Evolutionary conservation across 2,113 vertebrate species (phyloP), one percentile per base, ranked within the genome.

Genomic region (Asarcornis scutulata): DNA sequence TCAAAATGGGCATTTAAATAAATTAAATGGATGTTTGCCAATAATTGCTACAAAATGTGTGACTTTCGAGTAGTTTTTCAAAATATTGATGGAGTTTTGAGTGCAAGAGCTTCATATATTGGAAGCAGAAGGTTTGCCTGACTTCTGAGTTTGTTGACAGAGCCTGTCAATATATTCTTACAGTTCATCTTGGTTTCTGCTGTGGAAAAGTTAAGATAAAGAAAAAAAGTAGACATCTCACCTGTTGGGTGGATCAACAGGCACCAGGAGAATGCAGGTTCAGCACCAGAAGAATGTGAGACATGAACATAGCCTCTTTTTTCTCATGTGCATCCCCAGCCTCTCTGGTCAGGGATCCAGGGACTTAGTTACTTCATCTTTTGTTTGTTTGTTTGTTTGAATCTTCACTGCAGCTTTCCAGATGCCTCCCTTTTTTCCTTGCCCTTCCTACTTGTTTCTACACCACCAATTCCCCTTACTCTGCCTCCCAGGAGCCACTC

Each of bases 291-390:
- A 82, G 4, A 9, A 18, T 17, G 7, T 1, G 38, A n/a, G n/a
- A 31, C 7, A 48, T 9, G 14, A 75, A 68, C 0, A 0, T 22
- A 78, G 14, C 26, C 53, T 68, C 18, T 79, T 52, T 42, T 53
- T 53, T 78, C 18, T 71, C 31, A 5, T 58, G 34, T 20, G 32
- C 21, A 50, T 53, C 14, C 31, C n/a, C 7, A 8, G 17, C 11
- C 48, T 68, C 18, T 74, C 31, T 80, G 53, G 58, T 38, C 17
- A 80, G 13, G 2, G 7, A 14, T 25, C 29, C 69, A 72, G 32
- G 16, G 27, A 67, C 31, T 38, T 44, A 84, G 15, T 9, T 89
- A 10, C 36, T 86, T 92, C 59, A 8, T 17, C 22, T 76, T 14
- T 84, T 87, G 11, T 50, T 23, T 50, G 22, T 50, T 25, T 25